Base-by-base conservation (phyloP, 2,797 vertebrate genomes). In the Sciaenops ocellatus region DNA sequence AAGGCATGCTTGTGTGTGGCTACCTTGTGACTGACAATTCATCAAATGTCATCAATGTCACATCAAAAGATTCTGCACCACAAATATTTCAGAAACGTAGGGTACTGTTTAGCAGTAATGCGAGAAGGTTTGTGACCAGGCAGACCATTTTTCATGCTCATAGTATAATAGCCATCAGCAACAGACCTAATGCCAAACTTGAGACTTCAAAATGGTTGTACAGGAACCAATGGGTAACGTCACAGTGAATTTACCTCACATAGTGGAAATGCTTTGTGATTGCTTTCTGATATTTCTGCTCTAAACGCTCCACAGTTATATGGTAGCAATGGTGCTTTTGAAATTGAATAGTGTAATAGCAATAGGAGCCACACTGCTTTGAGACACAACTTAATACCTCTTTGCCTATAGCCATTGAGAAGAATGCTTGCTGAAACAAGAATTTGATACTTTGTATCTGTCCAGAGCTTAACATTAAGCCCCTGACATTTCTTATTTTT, bases 351-450 rank as follows among this genome's bases (percentile, higher is more conserved):
- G 48, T 48, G 22, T 22, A 79, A 41, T 44, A 69, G 22, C 47
- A 42, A 68, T 77, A 15, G 55, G 54, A 73, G 54, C 20, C 47
- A 69, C 26, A 67, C 79, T 64, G 41, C 71, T 78, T 69, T 69
- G 61, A 83, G 73, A 71, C 77, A 70, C 86, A 30, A 67, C 52
- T 71, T 71, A 79, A 55, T 67, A 67, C 75, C 74, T 79, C 17
- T 85, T 72, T 59, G 57, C 71, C 73, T 68, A 9, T 22, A 42
- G 78, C 69, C 46, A 60, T 48, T 26, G 18, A 79, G 56, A 64
- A 34, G 51, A 82, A 34, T 62, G 48, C 48, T 60, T 55, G 56
- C 57, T 73, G 51, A 69, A 74, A 20, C 69, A 47, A 24, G 17
- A 57, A 61, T 56, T 48, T 73, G 73, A 72, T 52, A 64, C 20